Evolutionary conservation across 2,888 invertebrate genomes (phyloP).

Genomic region (Apeira syringaria): DNA sequence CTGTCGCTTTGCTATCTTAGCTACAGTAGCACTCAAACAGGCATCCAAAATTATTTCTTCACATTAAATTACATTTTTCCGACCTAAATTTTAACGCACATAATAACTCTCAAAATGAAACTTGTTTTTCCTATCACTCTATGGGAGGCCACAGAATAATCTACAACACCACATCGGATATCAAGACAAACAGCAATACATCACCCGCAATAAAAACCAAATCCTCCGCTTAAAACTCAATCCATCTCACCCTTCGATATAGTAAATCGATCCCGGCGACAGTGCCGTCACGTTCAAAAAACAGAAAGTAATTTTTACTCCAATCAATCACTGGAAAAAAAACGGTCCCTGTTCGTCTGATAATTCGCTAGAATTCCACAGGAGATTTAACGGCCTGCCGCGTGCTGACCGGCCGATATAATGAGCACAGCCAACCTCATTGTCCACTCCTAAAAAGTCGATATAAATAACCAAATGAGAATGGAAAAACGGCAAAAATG

Average conservation of each 20-base stretch:
- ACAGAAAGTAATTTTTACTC: conserved; percentile 77
- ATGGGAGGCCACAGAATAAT: too few species aligned
- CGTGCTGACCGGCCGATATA: conserved; percentile 77
- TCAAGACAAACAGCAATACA: conserved; percentile 17
- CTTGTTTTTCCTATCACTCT: too few species aligned
- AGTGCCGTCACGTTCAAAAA: conserved; percentile 47
- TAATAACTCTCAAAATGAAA: conserved; percentile 1
- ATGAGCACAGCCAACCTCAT: conserved; percentile 64
- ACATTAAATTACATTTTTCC: too few species aligned
- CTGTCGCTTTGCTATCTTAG: too few species aligned
- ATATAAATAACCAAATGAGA: conserved; percentile 83
- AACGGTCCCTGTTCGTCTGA: conserved; percentile 68
- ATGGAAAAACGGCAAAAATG: conserved; percentile 81
- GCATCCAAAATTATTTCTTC: too few species aligned
- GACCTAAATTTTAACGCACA: neutral
- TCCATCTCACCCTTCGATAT: conserved; percentile 38
- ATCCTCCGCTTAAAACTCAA: conserved; percentile 46
- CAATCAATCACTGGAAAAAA: conserved; percentile 79
- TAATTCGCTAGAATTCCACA: conserved; percentile 81
- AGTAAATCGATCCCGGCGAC: conserved; percentile 50
- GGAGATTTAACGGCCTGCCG: conserved; percentile 75
- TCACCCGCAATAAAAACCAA: conserved; percentile 21
- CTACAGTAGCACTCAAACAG: too few species aligned
- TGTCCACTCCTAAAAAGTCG: conserved; percentile 71
- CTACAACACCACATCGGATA: conserved; percentile 7